phyloP scores from a whole-genome alignment of 2,888 invertebrate species.

The Eumerus sabulonum region DNA sequence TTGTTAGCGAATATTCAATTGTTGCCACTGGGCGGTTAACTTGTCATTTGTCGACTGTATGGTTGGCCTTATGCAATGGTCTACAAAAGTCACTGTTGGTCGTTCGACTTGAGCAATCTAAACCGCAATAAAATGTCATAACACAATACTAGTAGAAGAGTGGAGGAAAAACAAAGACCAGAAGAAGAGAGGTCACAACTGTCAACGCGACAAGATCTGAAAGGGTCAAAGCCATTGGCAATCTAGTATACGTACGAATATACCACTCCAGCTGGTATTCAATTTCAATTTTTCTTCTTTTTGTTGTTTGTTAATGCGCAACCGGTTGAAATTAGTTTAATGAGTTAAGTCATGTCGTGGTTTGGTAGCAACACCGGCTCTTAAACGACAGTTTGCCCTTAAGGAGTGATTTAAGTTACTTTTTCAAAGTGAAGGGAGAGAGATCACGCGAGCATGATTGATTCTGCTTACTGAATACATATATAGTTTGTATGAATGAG shows the following conservation, averaged over 20 bases:
- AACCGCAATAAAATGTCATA: conserved; percentile 46
- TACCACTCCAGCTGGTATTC: conserved; percentile 3
- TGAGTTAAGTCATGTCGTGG: conserved; percentile 51
- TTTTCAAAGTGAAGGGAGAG: conserved; percentile 57
- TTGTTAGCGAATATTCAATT: conserved; percentile 33
- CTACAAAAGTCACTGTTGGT: conserved; percentile 22
- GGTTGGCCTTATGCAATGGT: conserved; percentile 24
- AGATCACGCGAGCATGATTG: conserved; percentile 48
- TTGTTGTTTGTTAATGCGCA: conserved; percentile 35
- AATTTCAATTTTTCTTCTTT: conserved; percentile 8
- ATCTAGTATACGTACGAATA: neutral
- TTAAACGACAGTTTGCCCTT: conserved; percentile 55
- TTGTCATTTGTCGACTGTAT: conserved; percentile 31
- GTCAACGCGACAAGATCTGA: conserved; percentile 31
- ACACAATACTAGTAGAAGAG: conserved; percentile 13
- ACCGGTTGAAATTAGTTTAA: conserved; percentile 58
- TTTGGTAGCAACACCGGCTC: conserved; percentile 10
- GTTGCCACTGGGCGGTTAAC: conserved; percentile 24
- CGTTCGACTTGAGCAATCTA: conserved; percentile 48
- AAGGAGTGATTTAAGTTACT: conserved; percentile 52
- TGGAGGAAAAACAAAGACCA: neutral
- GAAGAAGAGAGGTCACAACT: conserved; percentile 49
- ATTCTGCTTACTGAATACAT: conserved; percentile 13
- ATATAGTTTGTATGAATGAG: too few species aligned
- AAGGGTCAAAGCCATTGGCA: conserved; percentile 66